These are phyloP conservation scores for Leptatherina wallacei DNA, from an alignment of 2,797 vertebrate species.

Conservation along the genomic window DNA sequence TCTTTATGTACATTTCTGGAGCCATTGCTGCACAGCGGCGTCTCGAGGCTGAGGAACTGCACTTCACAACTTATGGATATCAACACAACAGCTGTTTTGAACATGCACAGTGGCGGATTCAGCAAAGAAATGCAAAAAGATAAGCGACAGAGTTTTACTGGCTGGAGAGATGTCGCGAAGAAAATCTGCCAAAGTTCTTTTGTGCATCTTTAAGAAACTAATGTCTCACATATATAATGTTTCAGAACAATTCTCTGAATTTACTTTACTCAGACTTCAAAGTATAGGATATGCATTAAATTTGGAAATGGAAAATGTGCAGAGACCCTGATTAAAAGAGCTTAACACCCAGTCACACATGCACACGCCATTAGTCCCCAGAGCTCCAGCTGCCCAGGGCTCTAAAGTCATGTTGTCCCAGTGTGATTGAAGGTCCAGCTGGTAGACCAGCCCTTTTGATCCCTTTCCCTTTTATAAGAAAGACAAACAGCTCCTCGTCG, in stretches of 20 bases:
- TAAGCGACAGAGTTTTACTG: background rate
- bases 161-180: background rate
- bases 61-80: too few relatives aligned
- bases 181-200: background rate
- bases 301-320: slow-evolving; percentile 36
- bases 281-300: background rate
- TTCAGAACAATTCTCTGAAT: background rate
- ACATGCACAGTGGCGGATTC: too few relatives aligned
- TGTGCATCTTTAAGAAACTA: background rate
- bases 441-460: slow-evolving; percentile 78
- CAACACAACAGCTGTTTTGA: too few relatives aligned
- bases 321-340: slow-evolving; percentile 35
- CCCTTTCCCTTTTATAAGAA: slow-evolving; percentile 79
- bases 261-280: background rate
- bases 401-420: slow-evolving; percentile 75
- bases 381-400: slow-evolving; percentile 75
- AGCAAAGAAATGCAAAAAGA: too few relatives aligned
- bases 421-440: slow-evolving; percentile 80
- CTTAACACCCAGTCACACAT: slow-evolving; percentile 42
- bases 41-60: too few relatives aligned
- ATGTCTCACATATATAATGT: background rate
- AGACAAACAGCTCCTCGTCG: slow-evolving; percentile 79
- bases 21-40: too few relatives aligned
- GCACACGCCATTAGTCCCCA: slow-evolving; percentile 54
- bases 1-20: too few relatives aligned